Evolutionary conservation across 2,888 invertebrate genomes (phyloP).

Genomic region (Metellina segmentata): DNA sequence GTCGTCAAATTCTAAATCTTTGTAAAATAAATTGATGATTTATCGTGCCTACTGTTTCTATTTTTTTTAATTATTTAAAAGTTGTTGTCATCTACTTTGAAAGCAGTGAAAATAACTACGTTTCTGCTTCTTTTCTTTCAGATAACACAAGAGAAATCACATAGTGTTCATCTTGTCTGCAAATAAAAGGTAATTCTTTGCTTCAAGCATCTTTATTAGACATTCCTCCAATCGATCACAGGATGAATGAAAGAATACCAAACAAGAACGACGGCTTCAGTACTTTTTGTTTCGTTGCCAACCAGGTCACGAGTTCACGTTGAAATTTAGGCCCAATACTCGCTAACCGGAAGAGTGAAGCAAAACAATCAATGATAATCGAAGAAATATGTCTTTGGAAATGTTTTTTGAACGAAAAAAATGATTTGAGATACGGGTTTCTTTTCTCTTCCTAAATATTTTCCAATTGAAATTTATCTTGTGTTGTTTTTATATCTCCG

Average conservation of each 20-base stretch:
- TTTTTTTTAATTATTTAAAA: too few relatives aligned
- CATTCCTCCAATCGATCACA: not conserved
- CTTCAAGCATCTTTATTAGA: not conserved
- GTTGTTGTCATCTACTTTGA: too few relatives aligned
- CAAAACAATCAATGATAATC: conserved; percentile 23
- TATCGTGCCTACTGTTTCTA: too few relatives aligned
- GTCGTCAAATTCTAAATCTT: too few relatives aligned
- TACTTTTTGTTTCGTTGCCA: conserved; percentile 15
- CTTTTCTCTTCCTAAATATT: conserved; percentile 61
- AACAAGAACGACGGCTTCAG: not conserved
- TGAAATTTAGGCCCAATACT: conserved; percentile 18
- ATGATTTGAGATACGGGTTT: conserved; percentile 70
- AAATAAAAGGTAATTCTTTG: not conserved
- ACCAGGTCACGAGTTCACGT: conserved; percentile 28
- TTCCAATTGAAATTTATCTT: conserved; percentile 42
- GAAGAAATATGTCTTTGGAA: conserved; percentile 9
- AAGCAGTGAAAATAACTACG: not conserved
- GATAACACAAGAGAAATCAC: not conserved
- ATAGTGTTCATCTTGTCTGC: conserved; percentile 39
- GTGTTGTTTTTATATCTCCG: conserved; percentile 48
- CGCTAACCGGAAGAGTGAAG: conserved; percentile 52
- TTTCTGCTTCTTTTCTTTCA: conserved; percentile 13
- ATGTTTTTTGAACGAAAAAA: conserved; percentile 28
- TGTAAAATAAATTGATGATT: too few relatives aligned
- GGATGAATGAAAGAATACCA: not conserved